Evolutionary conservation across 2,888 invertebrate species (phyloP).

Genomic region (Caprella mutica): DNA sequence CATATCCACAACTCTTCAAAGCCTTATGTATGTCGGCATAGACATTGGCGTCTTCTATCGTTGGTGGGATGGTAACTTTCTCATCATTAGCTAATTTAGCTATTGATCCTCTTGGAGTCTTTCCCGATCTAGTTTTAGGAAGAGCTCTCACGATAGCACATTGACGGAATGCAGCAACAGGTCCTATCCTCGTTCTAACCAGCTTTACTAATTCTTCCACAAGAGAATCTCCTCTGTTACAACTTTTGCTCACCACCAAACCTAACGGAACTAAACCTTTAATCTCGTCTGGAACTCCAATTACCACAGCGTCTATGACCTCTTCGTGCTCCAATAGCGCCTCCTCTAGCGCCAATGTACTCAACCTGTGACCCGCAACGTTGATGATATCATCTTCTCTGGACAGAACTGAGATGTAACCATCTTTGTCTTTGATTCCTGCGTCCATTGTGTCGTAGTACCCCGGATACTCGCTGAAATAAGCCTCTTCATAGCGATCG

Average conservation of each 20-base stretch:
- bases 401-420: constrained; percentile 77
- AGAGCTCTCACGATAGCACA: constrained; percentile 66
- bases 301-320: constrained; percentile 73
- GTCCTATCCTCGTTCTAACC: constrained; percentile 60
- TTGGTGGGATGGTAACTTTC: constrained; percentile 62
- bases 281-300: constrained; percentile 76
- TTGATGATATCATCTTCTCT: constrained; percentile 91
- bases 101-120: constrained; percentile 69
- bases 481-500: constrained; percentile 63
- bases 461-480: constrained; percentile 70
- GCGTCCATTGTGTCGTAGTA: constrained; percentile 93
- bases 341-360: constrained; percentile 80
- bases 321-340: constrained; percentile 75
- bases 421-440: constrained; percentile 69
- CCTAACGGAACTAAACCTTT: constrained; percentile 86
- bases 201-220: constrained; percentile 48
- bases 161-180: constrained; percentile 76
- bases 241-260: constrained; percentile 53
- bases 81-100: constrained; percentile 72
- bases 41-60: constrained; percentile 75
- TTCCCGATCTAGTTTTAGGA: constrained; percentile 79
- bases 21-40: constrained; percentile 64
- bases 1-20: constrained; percentile 40
- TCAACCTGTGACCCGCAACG: constrained; percentile 83
- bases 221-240: constrained; percentile 47